Conservation (phyloP, 2,113 vertebrate species). For the Phrynosoma blainvillii region DNA sequence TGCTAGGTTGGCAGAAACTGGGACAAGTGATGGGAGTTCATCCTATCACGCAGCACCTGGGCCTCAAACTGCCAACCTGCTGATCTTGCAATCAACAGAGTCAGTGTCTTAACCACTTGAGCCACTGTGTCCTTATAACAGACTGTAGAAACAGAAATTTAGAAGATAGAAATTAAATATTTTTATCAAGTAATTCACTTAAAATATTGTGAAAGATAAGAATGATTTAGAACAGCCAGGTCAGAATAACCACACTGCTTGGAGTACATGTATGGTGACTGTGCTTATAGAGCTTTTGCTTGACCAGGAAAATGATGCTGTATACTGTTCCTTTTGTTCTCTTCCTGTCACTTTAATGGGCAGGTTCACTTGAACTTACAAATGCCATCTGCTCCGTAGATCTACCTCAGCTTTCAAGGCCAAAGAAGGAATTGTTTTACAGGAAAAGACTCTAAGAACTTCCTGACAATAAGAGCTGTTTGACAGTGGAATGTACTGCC, state of each 20-base stretch:
- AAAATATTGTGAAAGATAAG: constrained; percentile 69
- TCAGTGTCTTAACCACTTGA: too few species aligned
- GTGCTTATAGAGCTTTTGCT: constrained; percentile 29
- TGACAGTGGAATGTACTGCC: too few species aligned
- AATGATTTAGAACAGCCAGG: constrained; percentile 69
- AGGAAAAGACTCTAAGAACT: too few species aligned
- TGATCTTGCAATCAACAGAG: too few species aligned
- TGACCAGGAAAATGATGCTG: constrained; percentile 44
- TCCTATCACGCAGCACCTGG: too few species aligned
- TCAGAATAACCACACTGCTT: constrained; percentile 60
- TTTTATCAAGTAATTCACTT: constrained; percentile 56
- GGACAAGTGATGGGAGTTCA: too few species aligned
- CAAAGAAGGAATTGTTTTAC: too few species aligned
- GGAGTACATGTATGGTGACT: constrained; percentile 64
- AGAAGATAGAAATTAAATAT: constrained; percentile 52
- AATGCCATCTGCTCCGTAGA: not conserved
- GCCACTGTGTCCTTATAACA: too few species aligned
- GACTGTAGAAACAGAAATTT: constrained; percentile 60
- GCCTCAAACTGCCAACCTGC: too few species aligned
- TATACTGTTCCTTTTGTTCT: constrained; percentile 36
- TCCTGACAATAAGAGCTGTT: too few species aligned
- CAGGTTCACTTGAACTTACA: constrained; percentile 8
- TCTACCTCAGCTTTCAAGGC: not conserved
- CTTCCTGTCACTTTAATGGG: constrained; percentile 13
- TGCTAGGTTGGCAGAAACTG: too few species aligned